Conservation (phyloP, 2,888 invertebrate genomes). For the Drosophila affinis region DNA sequence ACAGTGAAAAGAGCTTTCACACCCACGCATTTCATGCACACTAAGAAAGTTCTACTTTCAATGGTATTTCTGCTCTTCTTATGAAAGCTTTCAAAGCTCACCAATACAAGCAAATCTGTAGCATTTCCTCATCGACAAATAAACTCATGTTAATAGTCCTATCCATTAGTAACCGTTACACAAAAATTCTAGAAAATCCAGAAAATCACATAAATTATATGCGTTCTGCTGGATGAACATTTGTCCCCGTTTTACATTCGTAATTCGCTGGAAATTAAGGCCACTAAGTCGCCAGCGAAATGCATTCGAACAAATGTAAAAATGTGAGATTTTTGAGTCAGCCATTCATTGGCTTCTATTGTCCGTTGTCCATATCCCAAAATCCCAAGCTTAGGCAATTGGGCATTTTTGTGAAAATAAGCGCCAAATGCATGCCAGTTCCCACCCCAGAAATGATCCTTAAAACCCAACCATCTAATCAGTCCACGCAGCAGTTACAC, state of each 20-base stretch:
- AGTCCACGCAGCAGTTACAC: conserved; percentile 50
- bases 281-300: conserved; percentile 65
- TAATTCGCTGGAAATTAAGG: conserved; percentile 66
- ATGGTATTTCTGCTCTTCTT: too few species aligned
- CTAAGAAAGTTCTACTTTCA: too few species aligned
- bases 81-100: neutral
- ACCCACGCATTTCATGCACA: too few species aligned
- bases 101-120: neutral
- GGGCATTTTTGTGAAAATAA: conserved; percentile 58
- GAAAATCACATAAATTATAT: conserved; percentile 29
- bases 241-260: conserved; percentile 56
- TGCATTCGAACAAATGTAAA: conserved; percentile 65
- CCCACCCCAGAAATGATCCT: conserved; percentile 40
- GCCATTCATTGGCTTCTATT: conserved; percentile 35
- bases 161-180: conserved; percentile 10
- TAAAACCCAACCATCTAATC: conserved; percentile 59
- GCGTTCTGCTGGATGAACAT: conserved; percentile 27
- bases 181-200: conserved; percentile 3
- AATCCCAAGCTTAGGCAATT: conserved; percentile 75
- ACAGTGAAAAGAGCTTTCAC: neutral
- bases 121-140: neutral
- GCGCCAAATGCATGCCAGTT: conserved; percentile 59
- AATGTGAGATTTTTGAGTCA: conserved; percentile 46
- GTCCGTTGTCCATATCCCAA: conserved; percentile 34
- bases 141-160: conserved; percentile 6